phyloP scores from a whole-genome alignment of 2,113 vertebrate genomes.

The Ophiodon elongatus region DNA sequence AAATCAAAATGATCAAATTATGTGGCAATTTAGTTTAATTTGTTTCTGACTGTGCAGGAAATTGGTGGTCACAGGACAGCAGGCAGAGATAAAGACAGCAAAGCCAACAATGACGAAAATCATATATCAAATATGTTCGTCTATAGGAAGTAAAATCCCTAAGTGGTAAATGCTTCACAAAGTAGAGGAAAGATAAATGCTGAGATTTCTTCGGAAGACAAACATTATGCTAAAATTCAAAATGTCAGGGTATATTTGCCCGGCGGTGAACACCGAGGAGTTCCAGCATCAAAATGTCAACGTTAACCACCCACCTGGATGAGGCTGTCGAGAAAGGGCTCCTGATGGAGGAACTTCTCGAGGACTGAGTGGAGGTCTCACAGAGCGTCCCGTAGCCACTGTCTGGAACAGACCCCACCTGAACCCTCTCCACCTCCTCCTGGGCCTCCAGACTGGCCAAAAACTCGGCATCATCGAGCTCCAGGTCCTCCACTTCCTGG shows the following conservation, averaged over 20 bases:
- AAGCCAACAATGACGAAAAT: not conserved
- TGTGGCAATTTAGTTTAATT: not conserved
- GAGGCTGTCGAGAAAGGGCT: slow-evolving; percentile 44
- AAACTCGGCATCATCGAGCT: slow-evolving; percentile 90
- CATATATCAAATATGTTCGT: not conserved
- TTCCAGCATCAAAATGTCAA: slow-evolving; percentile 42
- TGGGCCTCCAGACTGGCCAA: slow-evolving; percentile 89
- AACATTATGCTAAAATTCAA: slow-evolving; percentile 34
- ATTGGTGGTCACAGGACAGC: not conserved
- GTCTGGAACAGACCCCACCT: slow-evolving; percentile 67
- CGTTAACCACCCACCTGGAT: slow-evolving; percentile 64
- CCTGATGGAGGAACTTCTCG: slow-evolving; percentile 47
- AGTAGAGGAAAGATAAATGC: slow-evolving; percentile 2
- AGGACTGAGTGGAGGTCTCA: slow-evolving; percentile 45
- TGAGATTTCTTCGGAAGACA: slow-evolving; percentile 5
- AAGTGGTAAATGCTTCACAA: not conserved
- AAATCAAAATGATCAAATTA: not conserved
- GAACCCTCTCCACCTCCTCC: slow-evolving; percentile 74
- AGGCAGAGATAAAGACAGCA: not conserved
- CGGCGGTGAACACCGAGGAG: not conserved
- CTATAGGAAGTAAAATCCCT: not conserved
- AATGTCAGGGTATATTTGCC: slow-evolving; percentile 51
- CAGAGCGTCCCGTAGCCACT: slow-evolving; percentile 84
- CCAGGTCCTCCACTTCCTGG: slow-evolving; percentile 74
- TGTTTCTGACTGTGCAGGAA: not conserved